Evolutionary conservation across 1,140 invertebrate species (phyloP), one percentile per base, ranked within the genome.

Genomic region (Telenomus remus): DNA sequence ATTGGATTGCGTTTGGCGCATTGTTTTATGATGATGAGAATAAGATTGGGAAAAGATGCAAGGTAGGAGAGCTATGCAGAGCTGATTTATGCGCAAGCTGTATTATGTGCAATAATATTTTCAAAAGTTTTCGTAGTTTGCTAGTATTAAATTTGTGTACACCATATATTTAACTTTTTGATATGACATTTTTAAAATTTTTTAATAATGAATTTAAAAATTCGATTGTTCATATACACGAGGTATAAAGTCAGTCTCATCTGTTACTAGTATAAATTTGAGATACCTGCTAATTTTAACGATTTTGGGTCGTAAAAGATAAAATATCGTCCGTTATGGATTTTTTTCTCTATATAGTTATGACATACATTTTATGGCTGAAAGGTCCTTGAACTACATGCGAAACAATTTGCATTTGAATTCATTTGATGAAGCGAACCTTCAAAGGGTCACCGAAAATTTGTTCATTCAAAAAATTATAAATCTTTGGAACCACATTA

Each of bases 1-100:
- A 70, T 70, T 60, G 56, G 44, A 55, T 61, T 70, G 43, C 34
- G 66, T 54, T 60, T 70, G 56, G 37, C 34, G 56, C 50, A 49
- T 55, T 70, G 56, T 70, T 70, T 60, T 70, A 70, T 51, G 50
- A 61, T 61, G 43, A 61, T 68, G 48, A 8, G 54, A 51, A 66
- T 66, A 66, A 66, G 64, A 51, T 66, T 66, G 42, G 19, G 13
- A 13, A 44, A 44, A 14, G 37, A 57, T 57, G 46, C 34, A 49
- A 27, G 44, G 10, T 53, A 43, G 57, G 35, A 63, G 49, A 1
- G 49, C 35, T 37, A 61, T 61, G 50, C 37, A 27, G 39, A 43
- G 35, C 43, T 51, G 59, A 63, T 63, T 63, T 63, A 63, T 46
- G 44, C 44, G 34, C 10, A 15, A 16, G 16, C 19, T 15, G 6